Evolutionary conservation across 1,140 invertebrate species (phyloP).

Genomic region (Penaeus japonicus): DNA sequence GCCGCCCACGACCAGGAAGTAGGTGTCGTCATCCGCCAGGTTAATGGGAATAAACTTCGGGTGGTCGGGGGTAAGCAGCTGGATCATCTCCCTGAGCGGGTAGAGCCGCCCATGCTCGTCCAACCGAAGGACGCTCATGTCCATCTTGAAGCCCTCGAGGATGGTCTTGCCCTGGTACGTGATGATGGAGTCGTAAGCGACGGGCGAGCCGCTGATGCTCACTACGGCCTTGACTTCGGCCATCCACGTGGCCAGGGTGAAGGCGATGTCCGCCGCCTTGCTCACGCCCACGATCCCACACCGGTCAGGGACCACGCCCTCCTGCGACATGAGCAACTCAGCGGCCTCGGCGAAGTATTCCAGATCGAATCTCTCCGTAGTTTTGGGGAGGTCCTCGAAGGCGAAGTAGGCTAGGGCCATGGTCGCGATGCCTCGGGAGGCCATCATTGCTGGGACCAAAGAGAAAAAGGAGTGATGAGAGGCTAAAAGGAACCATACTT

Average conservation of each 20-base stretch:
- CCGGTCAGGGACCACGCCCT: conserved; percentile 19
- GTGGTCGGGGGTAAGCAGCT: neutral
- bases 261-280: conserved; percentile 20
- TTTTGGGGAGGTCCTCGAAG: conserved; percentile 33
- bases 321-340: conserved; percentile 28
- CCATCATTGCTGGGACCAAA: conserved; percentile 24
- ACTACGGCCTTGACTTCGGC: conserved; percentile 45
- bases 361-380: conserved; percentile 19
- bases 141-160: conserved; percentile 22
- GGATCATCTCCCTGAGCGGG: neutral
- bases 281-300: conserved; percentile 46
- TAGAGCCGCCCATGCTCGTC: neutral
- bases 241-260: conserved; percentile 22
- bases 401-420: conserved; percentile 46
- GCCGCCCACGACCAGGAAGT: conserved; percentile 36
- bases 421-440: conserved; percentile 37
- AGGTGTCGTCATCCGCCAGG: conserved; percentile 32
- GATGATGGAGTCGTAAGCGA: conserved; percentile 9
- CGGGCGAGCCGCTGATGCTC: conserved; percentile 23
- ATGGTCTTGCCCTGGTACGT: conserved; percentile 3
- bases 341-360: conserved; percentile 50
- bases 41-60: conserved; percentile 30
- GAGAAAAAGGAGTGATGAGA: neutral
- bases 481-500: neutral
- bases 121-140: neutral